A percentile compares a stretch with the other conserved stretches of the same genome.
Evolutionary conservation across 37 sponge, comb jelly and placozoan genomes (phyloP).

Genomic region (Petrosia ficiformis): DNA sequence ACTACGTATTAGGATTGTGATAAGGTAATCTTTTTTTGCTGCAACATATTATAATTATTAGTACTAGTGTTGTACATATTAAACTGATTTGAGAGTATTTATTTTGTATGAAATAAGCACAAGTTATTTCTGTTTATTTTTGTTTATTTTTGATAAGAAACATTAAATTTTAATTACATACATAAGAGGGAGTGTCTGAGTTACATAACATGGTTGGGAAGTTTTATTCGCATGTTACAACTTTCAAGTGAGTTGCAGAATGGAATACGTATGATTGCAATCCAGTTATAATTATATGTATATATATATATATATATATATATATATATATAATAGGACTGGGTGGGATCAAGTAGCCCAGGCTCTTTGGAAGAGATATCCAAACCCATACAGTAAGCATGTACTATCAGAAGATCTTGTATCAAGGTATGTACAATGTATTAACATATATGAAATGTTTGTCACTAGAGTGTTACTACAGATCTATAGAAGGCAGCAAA

Average conservation of each 20-base stretch:
- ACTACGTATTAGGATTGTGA: too few species aligned
- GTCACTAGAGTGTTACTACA: neutral
- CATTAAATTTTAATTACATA: too few species aligned
- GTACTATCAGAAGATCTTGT: slow-evolving; percentile 81
- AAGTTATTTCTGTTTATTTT: too few species aligned
- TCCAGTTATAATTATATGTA: neutral
- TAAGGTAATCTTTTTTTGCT: too few species aligned
- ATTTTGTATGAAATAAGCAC: too few species aligned
- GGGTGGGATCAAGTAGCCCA: slow-evolving; percentile 67
- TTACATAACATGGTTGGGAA: too few species aligned
- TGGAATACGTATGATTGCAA: neutral
- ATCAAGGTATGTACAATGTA: slow-evolving; percentile 39
- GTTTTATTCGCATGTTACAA: neutral
- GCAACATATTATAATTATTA: too few species aligned
- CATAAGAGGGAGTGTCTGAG: too few species aligned
- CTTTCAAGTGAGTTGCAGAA: neutral
- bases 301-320: neutral
- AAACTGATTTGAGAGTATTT: too few species aligned
- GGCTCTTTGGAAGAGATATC: slow-evolving; percentile 78
- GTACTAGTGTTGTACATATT: too few species aligned
- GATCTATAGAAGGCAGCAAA: slow-evolving; percentile 18
- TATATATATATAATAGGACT: slow-evolving; percentile 15
- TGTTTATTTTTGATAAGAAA: too few species aligned
- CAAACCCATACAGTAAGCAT: slow-evolving; percentile 87
- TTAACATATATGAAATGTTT: neutral